These are phyloP conservation scores for Gymnogyps californianus DNA, from an alignment of 2,113 vertebrate genomes.

Conservation along the genomic window DNA sequence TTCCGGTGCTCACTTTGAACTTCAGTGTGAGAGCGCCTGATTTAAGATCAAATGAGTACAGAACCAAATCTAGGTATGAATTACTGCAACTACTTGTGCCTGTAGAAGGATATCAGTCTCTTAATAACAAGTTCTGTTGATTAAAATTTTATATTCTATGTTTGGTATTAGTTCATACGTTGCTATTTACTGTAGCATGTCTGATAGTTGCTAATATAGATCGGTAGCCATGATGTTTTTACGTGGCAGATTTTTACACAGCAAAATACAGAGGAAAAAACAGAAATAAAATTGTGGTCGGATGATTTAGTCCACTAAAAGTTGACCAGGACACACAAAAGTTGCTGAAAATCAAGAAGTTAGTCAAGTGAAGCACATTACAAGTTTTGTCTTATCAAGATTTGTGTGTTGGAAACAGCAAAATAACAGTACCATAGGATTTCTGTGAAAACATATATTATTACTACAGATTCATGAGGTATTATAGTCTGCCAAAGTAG, in stretches of 20 bases:
- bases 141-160: neutral
- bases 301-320: neutral
- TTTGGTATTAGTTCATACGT: neutral
- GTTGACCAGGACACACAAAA: neutral
- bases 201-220: neutral
- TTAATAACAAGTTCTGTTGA: neutral
- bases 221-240: neutral
- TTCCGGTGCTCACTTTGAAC: neutral
- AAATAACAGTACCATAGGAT: neutral
- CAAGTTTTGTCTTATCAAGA: neutral
- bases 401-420: neutral
- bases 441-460: neutral
- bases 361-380: neutral
- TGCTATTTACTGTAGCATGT: neutral
- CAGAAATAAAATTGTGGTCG: neutral
- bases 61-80: neutral
- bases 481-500: neutral
- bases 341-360: neutral
- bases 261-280: neutral
- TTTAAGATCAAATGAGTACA: neutral
- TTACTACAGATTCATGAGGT: neutral
- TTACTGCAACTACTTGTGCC: neutral
- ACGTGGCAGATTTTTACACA: neutral
- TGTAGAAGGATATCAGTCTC: neutral
- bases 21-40: neutral